Conservation (phyloP, 2,888 invertebrate genomes). For the Dascillus cervinus region DNA sequence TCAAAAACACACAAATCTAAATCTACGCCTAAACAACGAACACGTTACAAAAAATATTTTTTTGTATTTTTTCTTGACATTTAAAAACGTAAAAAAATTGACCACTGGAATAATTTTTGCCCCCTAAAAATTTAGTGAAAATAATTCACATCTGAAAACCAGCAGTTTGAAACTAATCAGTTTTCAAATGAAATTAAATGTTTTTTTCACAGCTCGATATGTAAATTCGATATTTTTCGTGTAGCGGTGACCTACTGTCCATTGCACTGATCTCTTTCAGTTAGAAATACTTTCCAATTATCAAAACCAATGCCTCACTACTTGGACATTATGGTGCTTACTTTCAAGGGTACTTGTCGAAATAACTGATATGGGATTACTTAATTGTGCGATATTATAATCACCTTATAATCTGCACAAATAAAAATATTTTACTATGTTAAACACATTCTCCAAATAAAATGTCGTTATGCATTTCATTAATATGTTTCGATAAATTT, state of each 20-base stretch:
- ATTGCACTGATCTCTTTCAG: conserved; percentile 24
- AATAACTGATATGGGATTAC: too few species aligned
- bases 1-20: conserved; percentile 1
- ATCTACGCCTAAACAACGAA: conserved; percentile 18
- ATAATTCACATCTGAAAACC: conserved; percentile 9
- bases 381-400: too few species aligned
- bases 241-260: conserved; percentile 25
- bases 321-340: too few species aligned
- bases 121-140: conserved; percentile 25
- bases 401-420: too few species aligned
- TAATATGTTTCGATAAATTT: too few species aligned
- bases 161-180: conserved; percentile 1
- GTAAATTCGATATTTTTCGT: conserved; percentile 36
- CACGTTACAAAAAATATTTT: conserved; percentile 22
- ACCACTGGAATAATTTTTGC: conserved; percentile 28
- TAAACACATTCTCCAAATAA: too few species aligned
- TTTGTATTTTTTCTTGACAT: conserved; percentile 11
- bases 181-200: conserved; percentile 16
- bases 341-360: too few species aligned
- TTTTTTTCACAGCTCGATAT: conserved; percentile 39
- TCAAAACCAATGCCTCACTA: too few species aligned
- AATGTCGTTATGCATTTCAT: too few species aligned
- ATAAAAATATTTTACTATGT: too few species aligned
- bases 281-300: too few species aligned
- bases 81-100: too few species aligned